Evolutionary conservation across 2,797 vertebrate species (phyloP).

Genomic region (Momotus momota): DNA sequence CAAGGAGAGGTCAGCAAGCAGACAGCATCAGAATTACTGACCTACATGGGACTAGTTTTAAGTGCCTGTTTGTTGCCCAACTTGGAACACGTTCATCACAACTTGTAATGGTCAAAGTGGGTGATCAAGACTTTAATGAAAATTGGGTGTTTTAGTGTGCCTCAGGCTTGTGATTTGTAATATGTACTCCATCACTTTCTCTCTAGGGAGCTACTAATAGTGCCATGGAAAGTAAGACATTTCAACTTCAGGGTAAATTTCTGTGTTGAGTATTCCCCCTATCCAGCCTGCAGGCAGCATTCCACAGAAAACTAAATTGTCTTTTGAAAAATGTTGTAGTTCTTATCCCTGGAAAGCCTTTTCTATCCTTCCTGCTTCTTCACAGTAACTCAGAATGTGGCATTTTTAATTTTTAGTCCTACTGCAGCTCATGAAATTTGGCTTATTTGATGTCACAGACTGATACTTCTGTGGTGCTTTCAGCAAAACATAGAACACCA

Average conservation of each 20-base stretch:
- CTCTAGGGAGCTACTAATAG: not conserved
- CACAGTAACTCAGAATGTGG: not conserved
- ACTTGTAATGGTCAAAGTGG: not conserved
- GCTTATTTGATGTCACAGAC: slow-evolving; percentile 23
- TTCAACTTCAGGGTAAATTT: not conserved
- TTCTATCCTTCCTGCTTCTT: not conserved
- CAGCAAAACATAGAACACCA: slow-evolving; percentile 32
- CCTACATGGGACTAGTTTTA: not conserved
- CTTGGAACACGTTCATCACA: not conserved
- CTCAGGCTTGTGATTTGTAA: not conserved
- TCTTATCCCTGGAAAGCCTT: slow-evolving; percentile 23
- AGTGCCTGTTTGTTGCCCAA: not conserved
- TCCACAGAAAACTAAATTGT: not conserved
- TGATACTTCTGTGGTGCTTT: slow-evolving; percentile 31
- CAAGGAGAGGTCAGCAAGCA: slow-evolving; percentile 2
- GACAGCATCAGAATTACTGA: not conserved
- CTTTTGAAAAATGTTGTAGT: not conserved
- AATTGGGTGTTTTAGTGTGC: not conserved
- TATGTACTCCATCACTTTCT: not conserved
- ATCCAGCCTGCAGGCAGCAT: not conserved
- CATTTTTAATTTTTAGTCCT: slow-evolving; percentile 4
- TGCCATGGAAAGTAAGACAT: not conserved
- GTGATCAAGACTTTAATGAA: not conserved
- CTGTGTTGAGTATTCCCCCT: not conserved
- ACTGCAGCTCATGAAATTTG: slow-evolving; percentile 5